Evolutionary conservation across 2,888 invertebrate species (phyloP).

Genomic region (Folsomia candida): DNA sequence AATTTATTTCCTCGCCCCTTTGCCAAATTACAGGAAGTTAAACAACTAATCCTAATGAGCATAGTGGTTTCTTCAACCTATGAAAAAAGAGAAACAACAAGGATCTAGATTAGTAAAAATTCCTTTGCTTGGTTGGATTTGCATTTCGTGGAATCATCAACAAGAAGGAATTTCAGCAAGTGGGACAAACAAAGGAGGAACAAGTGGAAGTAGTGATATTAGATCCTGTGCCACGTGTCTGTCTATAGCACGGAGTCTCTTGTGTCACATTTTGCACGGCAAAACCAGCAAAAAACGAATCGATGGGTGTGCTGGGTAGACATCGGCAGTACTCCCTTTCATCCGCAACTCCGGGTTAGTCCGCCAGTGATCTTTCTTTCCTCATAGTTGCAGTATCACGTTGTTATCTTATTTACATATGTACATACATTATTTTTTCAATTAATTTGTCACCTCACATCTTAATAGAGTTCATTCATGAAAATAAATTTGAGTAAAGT

Average conservation of each 20-base stretch:
- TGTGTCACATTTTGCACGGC: too few species aligned
- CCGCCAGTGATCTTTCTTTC: not conserved
- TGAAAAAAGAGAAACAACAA: not conserved
- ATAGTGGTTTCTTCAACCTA: not conserved
- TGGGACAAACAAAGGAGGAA: not conserved
- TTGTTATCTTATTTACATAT: too few species aligned
- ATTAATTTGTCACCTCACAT: too few species aligned
- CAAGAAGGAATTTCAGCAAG: too few species aligned
- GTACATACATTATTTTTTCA: too few species aligned
- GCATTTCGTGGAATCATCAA: too few species aligned
- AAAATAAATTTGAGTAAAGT: too few species aligned
- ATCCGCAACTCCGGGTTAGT: slow-evolving; percentile 7
- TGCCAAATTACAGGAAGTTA: not conserved
- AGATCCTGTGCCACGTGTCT: not conserved
- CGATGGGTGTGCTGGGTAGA: slow-evolving; percentile 16
- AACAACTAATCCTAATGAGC: not conserved
- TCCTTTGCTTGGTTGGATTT: too few species aligned
- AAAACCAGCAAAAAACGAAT: not conserved
- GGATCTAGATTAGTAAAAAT: too few species aligned
- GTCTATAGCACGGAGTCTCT: not conserved
- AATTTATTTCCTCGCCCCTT: not conserved
- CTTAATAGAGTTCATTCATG: too few species aligned
- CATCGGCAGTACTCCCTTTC: not conserved
- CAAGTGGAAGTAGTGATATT: not conserved
- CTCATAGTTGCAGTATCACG: too few species aligned